Base-by-base conservation (phyloP, 1,140 invertebrate genomes). In the Zophobas morio region DNA sequence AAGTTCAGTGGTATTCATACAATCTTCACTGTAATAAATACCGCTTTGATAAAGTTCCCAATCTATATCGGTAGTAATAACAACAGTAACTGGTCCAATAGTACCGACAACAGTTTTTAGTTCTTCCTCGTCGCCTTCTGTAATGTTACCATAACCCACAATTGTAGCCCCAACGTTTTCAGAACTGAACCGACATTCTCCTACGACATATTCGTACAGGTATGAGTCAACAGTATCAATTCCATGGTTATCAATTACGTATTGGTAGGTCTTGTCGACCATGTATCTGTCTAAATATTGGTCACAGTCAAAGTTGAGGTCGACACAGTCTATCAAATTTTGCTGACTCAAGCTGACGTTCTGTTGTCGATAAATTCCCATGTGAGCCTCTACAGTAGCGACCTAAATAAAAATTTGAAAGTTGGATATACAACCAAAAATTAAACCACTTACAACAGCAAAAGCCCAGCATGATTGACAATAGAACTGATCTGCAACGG, bases 141-240 rank as follows among this genome's bases (percentile, higher is more conserved):
- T 90, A 82, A 97, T 89, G 86, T 98, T 96, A 74, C 91, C 91
- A 84, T 91, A 98, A 6, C 96, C 96, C 46, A 88, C 90, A 85
- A 96, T 95, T 8, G 91, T 93, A 0, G 96, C 97, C 33, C 96
- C 97, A 0, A 89, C 89, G 83, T 92, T 90, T 49, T 85, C 85
- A 0, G 91, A 88, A 75, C 93, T 92, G 70, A 83, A 86, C 42
- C 84, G 81, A 88, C 93, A 94, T 47, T 89, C 91, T 20, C 20
- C 20, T 20, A 20, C 20, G 20, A 74, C 93, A 91, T 79, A 92
- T 86, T 20, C 93, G 86, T 98, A 99, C 0, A 96, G 94, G 85
- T 98, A 98, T n/a, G 90, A 91, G 37, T 90, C 88, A 87, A 99
- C 98, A 3, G 97, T 99, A 86, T 99, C 98, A 78, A 99, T 89